These are phyloP conservation scores for Orthosia cruda DNA, from an alignment of 2,888 invertebrate genomes.

Conservation along the genomic window DNA sequence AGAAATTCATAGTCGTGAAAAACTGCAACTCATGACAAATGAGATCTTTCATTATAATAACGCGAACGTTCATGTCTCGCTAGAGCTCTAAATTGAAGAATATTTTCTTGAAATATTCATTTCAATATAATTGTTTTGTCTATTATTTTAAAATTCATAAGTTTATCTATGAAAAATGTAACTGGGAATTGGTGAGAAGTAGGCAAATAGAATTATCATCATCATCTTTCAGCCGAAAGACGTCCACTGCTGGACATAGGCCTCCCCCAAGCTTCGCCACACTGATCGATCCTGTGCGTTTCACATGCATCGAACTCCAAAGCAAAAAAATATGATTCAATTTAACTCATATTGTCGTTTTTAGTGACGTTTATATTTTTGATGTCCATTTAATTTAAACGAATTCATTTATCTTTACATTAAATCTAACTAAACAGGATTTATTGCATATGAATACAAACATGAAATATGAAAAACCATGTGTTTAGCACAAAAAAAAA, in stretches of 20 bases:
- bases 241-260: no score
- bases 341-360: neutral
- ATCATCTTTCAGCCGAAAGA: no score
- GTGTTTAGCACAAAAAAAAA: neutral
- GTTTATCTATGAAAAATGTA: no score
- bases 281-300: no score
- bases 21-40: constrained; percentile 60
- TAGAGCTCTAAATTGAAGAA: constrained; percentile 25
- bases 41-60: constrained; percentile 49
- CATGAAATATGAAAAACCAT: neutral
- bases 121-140: neutral
- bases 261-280: no score
- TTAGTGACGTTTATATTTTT: neutral
- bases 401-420: neutral
- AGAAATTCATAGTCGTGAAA: constrained; percentile 41
- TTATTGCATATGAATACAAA: no score
- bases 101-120: constrained; percentile 16
- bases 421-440: neutral
- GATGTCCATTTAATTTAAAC: neutral
- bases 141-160: neutral
- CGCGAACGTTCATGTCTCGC: constrained; percentile 11
- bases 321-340: neutral
- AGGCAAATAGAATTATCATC: neutral
- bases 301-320: no score
- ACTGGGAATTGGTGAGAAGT: neutral